Evolutionary conservation across 1,140 invertebrate species (phyloP).

Genomic region (Arctopsyche grandis): DNA sequence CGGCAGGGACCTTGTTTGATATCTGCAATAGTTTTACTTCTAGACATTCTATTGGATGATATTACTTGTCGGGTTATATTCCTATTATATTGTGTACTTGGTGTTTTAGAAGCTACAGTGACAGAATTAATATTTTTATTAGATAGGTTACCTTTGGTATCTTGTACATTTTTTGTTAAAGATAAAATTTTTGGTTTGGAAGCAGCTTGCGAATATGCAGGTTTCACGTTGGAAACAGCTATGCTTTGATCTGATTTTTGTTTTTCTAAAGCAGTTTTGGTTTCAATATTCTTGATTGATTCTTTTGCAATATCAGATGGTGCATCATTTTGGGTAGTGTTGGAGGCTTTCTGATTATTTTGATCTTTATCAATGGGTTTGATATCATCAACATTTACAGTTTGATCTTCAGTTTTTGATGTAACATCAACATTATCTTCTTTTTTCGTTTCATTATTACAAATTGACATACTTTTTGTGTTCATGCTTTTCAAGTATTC

Average conservation of each 20-base stretch:
- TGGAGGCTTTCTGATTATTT: no score
- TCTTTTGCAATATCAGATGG: slow-evolving; percentile 2
- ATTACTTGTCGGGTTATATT: background rate
- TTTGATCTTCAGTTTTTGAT: slow-evolving; percentile 10
- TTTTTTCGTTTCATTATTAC: background rate
- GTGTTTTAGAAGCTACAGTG: slow-evolving; percentile 16
- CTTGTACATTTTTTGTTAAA: slow-evolving; percentile 58
- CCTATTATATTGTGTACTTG: background rate
- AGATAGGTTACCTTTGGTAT: slow-evolving; percentile 55
- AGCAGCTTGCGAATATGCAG: slow-evolving; percentile 65
- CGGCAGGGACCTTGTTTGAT: slow-evolving; percentile 58
- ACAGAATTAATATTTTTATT: slow-evolving; percentile 32
- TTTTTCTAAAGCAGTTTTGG: background rate
- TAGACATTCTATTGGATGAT: slow-evolving; percentile 55
- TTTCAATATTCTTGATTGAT: background rate
- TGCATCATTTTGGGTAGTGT: background rate
- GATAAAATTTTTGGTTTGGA: slow-evolving; percentile 64
- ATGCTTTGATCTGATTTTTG: slow-evolving; percentile 42
- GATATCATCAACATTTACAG: slow-evolving; percentile 53
- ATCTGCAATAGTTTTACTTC: slow-evolving; percentile 70
- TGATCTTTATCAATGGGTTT: background rate
- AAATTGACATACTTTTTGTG: slow-evolving; percentile 13
- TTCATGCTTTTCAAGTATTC: slow-evolving; percentile 57
- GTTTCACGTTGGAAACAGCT: slow-evolving; percentile 54
- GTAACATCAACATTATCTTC: background rate